Percentiles rank a stretch among this genome's conserved stretches.
These are phyloP conservation scores for Hypolimnas misippus DNA, from an alignment of 2,888 invertebrate species.

Conservation along the genomic window DNA sequence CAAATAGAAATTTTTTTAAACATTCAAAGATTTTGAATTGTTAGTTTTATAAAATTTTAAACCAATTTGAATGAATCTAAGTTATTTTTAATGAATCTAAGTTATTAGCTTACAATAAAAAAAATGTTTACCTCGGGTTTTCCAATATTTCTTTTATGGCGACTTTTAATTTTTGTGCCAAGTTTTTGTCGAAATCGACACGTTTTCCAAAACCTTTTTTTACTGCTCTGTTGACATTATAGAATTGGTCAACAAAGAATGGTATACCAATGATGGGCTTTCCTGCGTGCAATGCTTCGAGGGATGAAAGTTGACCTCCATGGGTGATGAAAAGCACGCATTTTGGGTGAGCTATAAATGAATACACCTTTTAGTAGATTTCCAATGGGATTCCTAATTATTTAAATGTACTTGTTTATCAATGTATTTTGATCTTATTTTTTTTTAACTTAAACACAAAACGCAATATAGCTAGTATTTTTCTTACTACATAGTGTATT, in stretches of 20 bases:
- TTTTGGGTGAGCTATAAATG: conserved; percentile 60
- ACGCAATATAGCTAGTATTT: too few relatives aligned
- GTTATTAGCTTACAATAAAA: background rate
- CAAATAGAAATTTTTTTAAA: too few relatives aligned
- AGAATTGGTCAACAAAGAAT: conserved; percentile 58
- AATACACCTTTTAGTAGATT: too few relatives aligned
- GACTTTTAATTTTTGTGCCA: conserved; percentile 47
- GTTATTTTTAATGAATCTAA: too few relatives aligned
- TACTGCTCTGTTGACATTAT: conserved; percentile 53
- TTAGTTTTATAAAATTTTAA: too few relatives aligned
- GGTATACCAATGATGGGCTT: conserved; percentile 60
- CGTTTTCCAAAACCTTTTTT: conserved; percentile 53
- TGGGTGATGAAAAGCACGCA: conserved; percentile 59
- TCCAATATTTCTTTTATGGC: conserved; percentile 49
- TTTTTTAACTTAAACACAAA: too few relatives aligned
- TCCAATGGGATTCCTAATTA: too few relatives aligned
- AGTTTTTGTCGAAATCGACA: conserved; percentile 48
- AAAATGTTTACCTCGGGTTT: conserved; percentile 44
- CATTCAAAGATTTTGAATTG: too few relatives aligned
- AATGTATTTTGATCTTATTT: too few relatives aligned
- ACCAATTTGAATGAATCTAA: too few relatives aligned
- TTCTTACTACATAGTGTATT: too few relatives aligned
- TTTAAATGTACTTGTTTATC: too few relatives aligned
- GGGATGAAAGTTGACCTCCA: conserved; percentile 59
- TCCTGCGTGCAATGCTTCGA: conserved; percentile 56